Evolutionary conservation across 2,113 vertebrate species (phyloP).

Genomic region (Rhagologus leucostigma): DNA sequence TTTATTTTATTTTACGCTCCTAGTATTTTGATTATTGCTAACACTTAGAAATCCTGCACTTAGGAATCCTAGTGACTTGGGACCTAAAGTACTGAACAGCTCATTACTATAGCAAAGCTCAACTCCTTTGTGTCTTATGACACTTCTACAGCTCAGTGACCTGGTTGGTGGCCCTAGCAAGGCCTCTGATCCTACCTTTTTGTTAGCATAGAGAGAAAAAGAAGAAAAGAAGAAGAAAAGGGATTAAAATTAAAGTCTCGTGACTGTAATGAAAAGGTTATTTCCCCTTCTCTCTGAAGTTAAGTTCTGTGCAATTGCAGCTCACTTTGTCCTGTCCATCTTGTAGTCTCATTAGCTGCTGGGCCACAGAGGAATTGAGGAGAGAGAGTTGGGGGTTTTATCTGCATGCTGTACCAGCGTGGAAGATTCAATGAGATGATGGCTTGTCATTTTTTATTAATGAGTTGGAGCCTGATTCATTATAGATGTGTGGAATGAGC

Average conservation of each 20-base stretch:
- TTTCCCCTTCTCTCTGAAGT: constrained; percentile 22
- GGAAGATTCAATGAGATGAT: constrained; percentile 69
- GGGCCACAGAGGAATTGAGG: constrained; percentile 58
- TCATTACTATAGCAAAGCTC: not conserved
- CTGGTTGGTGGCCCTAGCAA: not conserved
- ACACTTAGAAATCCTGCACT: not conserved
- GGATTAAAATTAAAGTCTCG: constrained; percentile 44
- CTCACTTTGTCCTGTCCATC: constrained; percentile 50
- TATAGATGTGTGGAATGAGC: constrained; percentile 74
- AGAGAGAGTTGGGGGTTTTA: constrained; percentile 39
- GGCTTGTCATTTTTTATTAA: constrained; percentile 80
- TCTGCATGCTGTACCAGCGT: constrained; percentile 46
- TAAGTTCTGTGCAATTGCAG: constrained; percentile 24
- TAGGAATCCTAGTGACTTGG: not conserved
- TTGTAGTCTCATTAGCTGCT: constrained; percentile 62
- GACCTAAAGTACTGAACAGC: not conserved
- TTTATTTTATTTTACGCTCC: not conserved
- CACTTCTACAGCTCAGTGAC: not conserved
- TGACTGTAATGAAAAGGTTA: constrained; percentile 51
- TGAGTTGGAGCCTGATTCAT: constrained; percentile 74
- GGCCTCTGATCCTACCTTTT: constrained; percentile 40
- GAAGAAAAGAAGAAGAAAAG: not conserved
- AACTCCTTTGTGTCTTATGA: not conserved
- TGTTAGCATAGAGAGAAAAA: not conserved
- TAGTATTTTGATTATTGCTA: not conserved